phyloP scores from a whole-genome alignment of 2,797 vertebrate species.

The Fistularia commersonii region DNA sequence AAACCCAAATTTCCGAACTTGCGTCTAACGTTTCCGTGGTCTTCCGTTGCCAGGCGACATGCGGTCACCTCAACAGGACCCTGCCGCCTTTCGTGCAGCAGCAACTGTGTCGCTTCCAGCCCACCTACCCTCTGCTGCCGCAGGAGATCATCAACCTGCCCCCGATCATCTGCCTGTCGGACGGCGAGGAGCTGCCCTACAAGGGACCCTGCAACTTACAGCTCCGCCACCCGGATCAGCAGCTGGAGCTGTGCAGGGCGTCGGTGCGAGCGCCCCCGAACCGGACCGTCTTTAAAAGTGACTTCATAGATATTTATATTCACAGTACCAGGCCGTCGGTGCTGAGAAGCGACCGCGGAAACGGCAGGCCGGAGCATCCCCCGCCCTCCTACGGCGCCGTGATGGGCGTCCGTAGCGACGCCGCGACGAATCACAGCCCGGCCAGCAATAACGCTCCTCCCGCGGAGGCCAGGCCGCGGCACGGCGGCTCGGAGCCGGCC shows the following conservation, averaged over 20 bases:
- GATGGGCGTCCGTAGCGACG: conserved; percentile 78
- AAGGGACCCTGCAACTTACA: conserved; percentile 84
- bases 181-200: conserved; percentile 87
- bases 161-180: conserved; percentile 86
- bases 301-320: conserved; percentile 80
- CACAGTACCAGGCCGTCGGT: conserved; percentile 77
- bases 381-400: conserved; percentile 88
- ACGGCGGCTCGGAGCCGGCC: conserved; percentile 53
- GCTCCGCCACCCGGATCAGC: conserved; percentile 86
- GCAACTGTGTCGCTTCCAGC: conserved; percentile 85
- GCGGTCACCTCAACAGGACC: conserved; percentile 70
- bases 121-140: conserved; percentile 85
- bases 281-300: conserved; percentile 88
- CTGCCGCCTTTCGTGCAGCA: conserved; percentile 81
- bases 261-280: conserved; percentile 87
- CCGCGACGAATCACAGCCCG: conserved; percentile 78
- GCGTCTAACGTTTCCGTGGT: neutral
- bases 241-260: conserved; percentile 87
- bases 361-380: conserved; percentile 80
- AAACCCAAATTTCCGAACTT: no score
- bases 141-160: conserved; percentile 85
- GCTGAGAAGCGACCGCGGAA: conserved; percentile 84
- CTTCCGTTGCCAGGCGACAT: conserved; percentile 74
- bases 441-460: conserved; percentile 71
- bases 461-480: conserved; percentile 64